Evolutionary conservation across 2,113 vertebrate species (phyloP).

Genomic region (Gymnocephalus cernua): DNA sequence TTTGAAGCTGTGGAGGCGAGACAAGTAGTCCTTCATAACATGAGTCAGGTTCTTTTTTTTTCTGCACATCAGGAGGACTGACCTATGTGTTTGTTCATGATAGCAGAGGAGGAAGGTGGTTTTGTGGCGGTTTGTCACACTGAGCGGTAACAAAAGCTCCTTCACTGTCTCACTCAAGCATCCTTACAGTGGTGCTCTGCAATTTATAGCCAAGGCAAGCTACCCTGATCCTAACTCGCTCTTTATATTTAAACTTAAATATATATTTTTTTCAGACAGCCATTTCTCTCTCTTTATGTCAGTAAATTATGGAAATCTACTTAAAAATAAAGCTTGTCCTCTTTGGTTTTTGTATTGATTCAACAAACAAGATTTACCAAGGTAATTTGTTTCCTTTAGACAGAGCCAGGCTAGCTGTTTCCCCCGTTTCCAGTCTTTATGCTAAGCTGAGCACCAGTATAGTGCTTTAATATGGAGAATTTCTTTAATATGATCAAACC

Average conservation of each 20-base stretch:
- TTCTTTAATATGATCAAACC: constrained; percentile 34
- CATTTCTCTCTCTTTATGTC: constrained; percentile 16
- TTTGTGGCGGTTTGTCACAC: constrained; percentile 16
- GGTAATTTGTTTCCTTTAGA: neutral
- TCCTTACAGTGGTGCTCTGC: neutral
- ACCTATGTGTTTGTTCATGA: constrained; percentile 32
- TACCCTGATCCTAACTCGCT: neutral
- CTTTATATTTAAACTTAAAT: neutral
- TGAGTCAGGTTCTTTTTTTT: constrained; percentile 49
- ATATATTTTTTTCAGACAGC: neutral
- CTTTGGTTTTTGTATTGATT: neutral
- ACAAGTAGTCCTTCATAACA: constrained; percentile 51
- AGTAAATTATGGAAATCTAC: constrained; percentile 13
- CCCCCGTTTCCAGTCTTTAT: neutral
- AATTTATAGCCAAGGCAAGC: neutral
- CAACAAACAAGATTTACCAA: neutral
- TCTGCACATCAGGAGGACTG: constrained; percentile 35
- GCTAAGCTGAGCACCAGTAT: neutral
- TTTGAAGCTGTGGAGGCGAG: constrained; percentile 45
- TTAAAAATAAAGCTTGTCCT: constrained; percentile 6
- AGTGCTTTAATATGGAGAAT: neutral
- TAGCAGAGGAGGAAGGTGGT: constrained; percentile 8
- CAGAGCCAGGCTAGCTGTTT: neutral
- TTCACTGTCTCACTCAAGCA: neutral
- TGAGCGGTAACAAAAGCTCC: constrained; percentile 14